These are phyloP conservation scores for Heliangelus exortis DNA, from an alignment of 2,797 vertebrate species.

Conservation along the genomic window DNA sequence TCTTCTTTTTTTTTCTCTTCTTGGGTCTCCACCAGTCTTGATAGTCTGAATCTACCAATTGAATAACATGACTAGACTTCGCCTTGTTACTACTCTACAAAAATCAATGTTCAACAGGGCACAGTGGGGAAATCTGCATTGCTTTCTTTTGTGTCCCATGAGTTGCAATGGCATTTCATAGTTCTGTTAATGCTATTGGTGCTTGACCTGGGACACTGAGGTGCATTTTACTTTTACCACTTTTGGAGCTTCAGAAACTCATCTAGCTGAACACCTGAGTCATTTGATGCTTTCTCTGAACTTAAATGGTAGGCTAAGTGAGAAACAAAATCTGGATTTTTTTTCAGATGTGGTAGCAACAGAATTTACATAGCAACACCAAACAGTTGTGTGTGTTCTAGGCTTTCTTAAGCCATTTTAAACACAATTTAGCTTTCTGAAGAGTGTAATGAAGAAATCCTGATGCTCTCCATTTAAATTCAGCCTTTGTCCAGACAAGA, in stretches of 20 bases:
- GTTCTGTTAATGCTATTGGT: background rate
- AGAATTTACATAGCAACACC: background rate
- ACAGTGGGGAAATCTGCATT: background rate
- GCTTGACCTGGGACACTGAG: background rate
- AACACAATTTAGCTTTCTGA: slow-evolving; percentile 37
- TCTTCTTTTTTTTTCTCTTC: background rate
- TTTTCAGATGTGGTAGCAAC: background rate
- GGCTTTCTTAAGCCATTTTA: background rate
- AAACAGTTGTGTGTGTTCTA: slow-evolving; percentile 4
- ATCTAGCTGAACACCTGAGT: slow-evolving; percentile 11
- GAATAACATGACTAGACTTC: background rate
- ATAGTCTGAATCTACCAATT: background rate
- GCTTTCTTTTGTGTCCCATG: background rate
- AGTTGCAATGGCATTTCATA: background rate
- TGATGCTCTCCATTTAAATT: background rate
- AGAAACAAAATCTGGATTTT: background rate
- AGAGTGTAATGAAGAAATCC: slow-evolving; percentile 23
- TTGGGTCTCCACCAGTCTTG: background rate
- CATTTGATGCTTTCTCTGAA: background rate
- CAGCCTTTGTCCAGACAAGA: background rate
- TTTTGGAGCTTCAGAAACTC: background rate
- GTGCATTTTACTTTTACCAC: background rate
- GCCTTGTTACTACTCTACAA: background rate
- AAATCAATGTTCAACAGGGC: background rate
- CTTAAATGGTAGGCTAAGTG: slow-evolving; percentile 22